Evolutionary conservation across 2,888 invertebrate species (phyloP), one percentile per base, ranked within the genome.

Genomic region (Helleia helle): DNA sequence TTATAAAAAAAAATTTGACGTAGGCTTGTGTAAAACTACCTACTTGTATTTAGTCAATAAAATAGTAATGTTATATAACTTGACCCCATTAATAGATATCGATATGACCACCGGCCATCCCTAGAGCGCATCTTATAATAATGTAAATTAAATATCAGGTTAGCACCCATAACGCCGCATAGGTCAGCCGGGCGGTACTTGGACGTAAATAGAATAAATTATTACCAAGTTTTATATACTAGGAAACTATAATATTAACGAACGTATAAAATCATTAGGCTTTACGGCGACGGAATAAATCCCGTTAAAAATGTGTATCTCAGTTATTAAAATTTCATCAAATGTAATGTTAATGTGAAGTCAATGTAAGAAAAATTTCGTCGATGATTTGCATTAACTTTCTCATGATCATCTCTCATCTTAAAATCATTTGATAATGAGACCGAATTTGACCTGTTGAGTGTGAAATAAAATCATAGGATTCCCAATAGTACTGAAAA

Each of bases 81-180:
- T 30, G 30, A 30, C 30, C 30, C 34, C 11, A 12, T 11, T n/a
- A 18, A 11, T n/a, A n/a, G n/a, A 3, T 34, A 22, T 34, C 34
- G 34, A 18, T 12, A 18, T 3, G 2, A 30, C 15, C 30, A n/a
- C n/a, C n/a, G 22, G 5, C 5, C 34, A 22, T 34, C 34, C 18
- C 22, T 34, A 22, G 3, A 11, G 18, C 34, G 11, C 34, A 34
- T 40, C 26, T 36, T 57, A 58, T 55, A 43, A 51, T 49, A 51
- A 56, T 49, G 55, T 58, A 58, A 60, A 61, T 59, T 58, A 62
- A 61, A 55, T 56, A 58, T 52, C 49, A 42, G 48, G 43, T 46
- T 42, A 42, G 48, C 47, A 47, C 50, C 44, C 43, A 51, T 39
- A 29, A 41, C 44, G 41, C 41, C 29, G 25, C 43, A 46, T 34